A percentile compares a stretch with the other conserved stretches of the same genome.
phyloP scores from a whole-genome alignment of 2,888 invertebrate species.

The Sympetrum striolatum region DNA sequence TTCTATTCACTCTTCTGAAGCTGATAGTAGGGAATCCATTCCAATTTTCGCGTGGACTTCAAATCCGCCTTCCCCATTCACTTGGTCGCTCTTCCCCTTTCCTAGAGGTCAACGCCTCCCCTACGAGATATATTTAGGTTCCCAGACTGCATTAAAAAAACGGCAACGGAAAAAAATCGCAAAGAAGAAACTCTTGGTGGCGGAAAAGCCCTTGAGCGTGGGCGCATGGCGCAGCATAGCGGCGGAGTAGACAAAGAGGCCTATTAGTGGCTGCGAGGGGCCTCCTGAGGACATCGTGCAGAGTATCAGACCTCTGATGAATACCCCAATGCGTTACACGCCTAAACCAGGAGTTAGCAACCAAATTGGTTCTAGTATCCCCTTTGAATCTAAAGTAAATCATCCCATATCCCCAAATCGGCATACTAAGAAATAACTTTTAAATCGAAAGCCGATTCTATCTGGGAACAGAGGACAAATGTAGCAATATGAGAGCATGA shows the following conservation, averaged over 20 bases:
- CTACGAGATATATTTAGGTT: constrained; percentile 24
- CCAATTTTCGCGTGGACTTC: neutral
- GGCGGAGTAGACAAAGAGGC: neutral
- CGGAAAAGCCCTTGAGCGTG: neutral
- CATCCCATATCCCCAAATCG: too few relatives aligned
- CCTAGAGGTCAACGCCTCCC: neutral
- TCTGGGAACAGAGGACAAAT: too few relatives aligned
- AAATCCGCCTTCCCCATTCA: neutral
- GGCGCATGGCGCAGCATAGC: neutral
- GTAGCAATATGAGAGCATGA: too few relatives aligned
- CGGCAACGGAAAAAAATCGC: neutral
- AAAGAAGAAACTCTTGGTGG: neutral
- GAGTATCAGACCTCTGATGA: neutral
- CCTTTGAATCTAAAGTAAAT: too few relatives aligned
- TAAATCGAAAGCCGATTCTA: too few relatives aligned
- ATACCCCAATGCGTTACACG: neutral
- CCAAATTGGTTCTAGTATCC: too few relatives aligned
- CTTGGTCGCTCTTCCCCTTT: neutral
- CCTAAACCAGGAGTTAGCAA: too few relatives aligned
- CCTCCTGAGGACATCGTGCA: neutral
- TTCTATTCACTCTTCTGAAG: too few relatives aligned
- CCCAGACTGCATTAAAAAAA: constrained; percentile 23
- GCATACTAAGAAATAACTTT: too few relatives aligned
- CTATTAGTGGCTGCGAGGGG: too few relatives aligned
- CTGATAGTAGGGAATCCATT: neutral